Conservation (phyloP, 2,113 vertebrate species). For the Anoura caudifer region DNA sequence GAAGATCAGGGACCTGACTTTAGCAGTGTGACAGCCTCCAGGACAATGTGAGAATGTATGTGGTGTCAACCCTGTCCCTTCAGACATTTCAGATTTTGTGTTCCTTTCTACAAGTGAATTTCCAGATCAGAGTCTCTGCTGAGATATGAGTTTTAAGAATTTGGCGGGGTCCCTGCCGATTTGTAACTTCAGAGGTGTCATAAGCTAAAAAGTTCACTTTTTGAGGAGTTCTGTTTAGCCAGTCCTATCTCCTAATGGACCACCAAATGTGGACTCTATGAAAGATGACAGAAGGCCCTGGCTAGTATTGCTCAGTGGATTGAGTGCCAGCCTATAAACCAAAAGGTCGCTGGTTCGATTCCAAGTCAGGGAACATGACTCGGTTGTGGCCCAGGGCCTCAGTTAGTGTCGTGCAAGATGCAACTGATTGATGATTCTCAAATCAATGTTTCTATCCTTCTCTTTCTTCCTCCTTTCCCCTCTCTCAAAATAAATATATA, state of each 20-base stretch:
- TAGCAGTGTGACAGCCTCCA: not conserved
- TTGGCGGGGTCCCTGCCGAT: not conserved
- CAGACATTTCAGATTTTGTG: not conserved
- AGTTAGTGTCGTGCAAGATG: no score
- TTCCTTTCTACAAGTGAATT: not conserved
- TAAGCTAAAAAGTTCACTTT: not conserved
- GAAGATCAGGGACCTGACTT: not conserved
- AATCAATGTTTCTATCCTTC: no score
- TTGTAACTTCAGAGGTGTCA: conserved; percentile 50
- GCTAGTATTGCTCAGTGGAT: no score
- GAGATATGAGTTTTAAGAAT: conserved; percentile 21
- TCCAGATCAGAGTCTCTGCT: not conserved
- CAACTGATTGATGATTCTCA: no score
- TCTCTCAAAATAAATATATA: no score
- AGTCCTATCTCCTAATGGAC: conserved; percentile 69
- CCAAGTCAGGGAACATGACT: no score
- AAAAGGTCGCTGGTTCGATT: no score
- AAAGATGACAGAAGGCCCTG: conserved; percentile 96
- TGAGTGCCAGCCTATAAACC: no score
- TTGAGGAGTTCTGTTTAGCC: conserved; percentile 59
- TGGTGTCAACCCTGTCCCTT: not conserved
- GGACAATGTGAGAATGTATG: not conserved
- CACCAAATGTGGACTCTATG: conserved; percentile 94
- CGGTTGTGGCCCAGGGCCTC: no score
- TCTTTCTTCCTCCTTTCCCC: no score